These are phyloP conservation scores for Vulpes ferrilata DNA, from an alignment of 2,113 vertebrate species.

Conservation along the genomic window DNA sequence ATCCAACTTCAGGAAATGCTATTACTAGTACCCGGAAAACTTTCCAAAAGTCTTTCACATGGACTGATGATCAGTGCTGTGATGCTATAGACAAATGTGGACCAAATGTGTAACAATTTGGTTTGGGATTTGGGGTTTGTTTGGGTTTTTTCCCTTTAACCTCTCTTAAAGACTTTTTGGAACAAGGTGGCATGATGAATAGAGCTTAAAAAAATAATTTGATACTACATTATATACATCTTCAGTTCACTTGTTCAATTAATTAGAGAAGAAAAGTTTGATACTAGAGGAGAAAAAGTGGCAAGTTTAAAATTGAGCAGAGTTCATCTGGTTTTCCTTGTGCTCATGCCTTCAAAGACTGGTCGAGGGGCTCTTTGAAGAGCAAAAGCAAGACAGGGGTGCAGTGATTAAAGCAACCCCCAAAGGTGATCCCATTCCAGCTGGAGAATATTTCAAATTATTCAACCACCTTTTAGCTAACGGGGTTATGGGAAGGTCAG, in stretches of 20 bases:
- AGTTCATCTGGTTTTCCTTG: conserved; percentile 5
- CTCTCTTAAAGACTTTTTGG: conserved; percentile 47
- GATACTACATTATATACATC: conserved; percentile 5
- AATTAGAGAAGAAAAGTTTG: conserved; percentile 47
- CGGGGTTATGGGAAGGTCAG: not conserved
- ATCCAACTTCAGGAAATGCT: conserved; percentile 33
- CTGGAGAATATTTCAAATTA: conserved; percentile 43
- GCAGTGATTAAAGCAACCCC: conserved; percentile 1
- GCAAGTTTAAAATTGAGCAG: conserved; percentile 31
- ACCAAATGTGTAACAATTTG: not conserved
- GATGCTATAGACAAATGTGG: not conserved
- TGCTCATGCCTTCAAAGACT: conserved; percentile 17
- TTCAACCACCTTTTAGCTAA: conserved; percentile 40
- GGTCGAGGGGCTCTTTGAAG: conserved; percentile 31
- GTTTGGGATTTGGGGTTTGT: not conserved
- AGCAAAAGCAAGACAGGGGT: conserved; percentile 36
- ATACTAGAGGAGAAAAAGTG: conserved; percentile 9
- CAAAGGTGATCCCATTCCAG: not conserved
- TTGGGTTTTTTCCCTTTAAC: not conserved
- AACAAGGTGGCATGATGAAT: not conserved
- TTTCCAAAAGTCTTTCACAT: not conserved
- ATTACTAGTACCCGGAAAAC: not conserved
- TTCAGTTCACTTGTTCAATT: conserved; percentile 46
- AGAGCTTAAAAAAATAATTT: not conserved
- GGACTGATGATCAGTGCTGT: not conserved